Percentiles rank a stretch among this genome's conserved stretches.
phyloP scores from a whole-genome alignment of 2,797 vertebrate genomes.

The Ispidina lecontei region DNA sequence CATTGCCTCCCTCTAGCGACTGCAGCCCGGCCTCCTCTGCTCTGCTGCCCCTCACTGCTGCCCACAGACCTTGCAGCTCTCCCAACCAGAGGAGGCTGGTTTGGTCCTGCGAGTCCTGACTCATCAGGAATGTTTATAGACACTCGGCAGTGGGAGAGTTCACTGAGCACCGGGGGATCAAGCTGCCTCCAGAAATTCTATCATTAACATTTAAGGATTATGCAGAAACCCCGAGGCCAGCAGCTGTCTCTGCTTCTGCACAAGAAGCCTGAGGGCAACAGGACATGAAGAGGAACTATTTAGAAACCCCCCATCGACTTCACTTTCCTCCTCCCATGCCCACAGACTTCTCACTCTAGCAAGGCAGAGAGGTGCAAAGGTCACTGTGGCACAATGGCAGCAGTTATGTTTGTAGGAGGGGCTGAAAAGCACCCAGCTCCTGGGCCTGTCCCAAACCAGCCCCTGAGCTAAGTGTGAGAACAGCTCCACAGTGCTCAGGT shows the following conservation, averaged over 20 bases:
- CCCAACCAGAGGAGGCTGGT: not conserved
- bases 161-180: not conserved
- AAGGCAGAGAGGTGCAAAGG: not conserved
- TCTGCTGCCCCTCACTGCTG: not conserved
- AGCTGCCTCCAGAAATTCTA: not conserved
- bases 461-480: fast-evolving
- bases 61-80: not conserved
- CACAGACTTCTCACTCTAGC: not conserved
- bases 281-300: not conserved
- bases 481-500: not conserved
- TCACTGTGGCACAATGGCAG: not conserved
- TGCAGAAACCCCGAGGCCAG: not conserved
- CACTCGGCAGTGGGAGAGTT: not conserved
- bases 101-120: constrained; percentile 1
- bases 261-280: not conserved
- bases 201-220: constrained; percentile 37
- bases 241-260: constrained; percentile 40
- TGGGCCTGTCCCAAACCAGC: not conserved
- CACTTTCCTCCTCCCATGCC: not conserved
- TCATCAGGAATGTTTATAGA: constrained; percentile 18
- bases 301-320: not conserved
- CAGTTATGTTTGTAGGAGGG: not conserved
- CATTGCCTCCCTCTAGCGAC: constrained; percentile 52
- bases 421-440: not conserved
- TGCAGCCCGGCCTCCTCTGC: not conserved